Conservation (phyloP, 1,140 invertebrate genomes). For the Andrena cerasifolii region DNA sequence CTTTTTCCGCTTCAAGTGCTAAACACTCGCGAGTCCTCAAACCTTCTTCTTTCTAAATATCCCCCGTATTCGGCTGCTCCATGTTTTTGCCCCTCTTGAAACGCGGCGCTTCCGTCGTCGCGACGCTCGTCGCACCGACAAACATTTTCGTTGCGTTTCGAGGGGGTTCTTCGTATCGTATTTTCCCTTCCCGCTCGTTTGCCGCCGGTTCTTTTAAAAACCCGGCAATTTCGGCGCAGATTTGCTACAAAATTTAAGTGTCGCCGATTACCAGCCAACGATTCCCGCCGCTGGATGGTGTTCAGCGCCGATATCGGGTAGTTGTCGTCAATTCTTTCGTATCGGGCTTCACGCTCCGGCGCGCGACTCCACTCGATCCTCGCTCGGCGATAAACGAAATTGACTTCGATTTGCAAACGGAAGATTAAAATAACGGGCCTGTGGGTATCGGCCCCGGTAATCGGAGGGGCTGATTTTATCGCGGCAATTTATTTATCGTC, state of each 20-base stretch:
- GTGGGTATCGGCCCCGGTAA: background rate
- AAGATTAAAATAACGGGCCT: conserved; percentile 24
- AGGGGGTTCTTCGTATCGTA: background rate
- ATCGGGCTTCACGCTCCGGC: conserved; percentile 20
- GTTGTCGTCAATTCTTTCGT: conserved; percentile 26
- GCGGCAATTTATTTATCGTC: conserved; percentile 25
- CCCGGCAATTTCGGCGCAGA: background rate
- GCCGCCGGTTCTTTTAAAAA: background rate
- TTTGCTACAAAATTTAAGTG: background rate
- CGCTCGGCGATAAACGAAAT: conserved; percentile 32
- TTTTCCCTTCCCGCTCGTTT: background rate
- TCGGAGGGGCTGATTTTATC: conserved; percentile 10
- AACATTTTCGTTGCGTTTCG: background rate
- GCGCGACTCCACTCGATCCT: background rate
- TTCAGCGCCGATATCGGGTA: background rate
- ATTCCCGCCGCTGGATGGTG: background rate
- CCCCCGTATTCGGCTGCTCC: no score
- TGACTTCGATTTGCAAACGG: conserved; percentile 25
- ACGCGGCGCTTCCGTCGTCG: no score
- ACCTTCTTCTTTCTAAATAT: no score
- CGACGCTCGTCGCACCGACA: no score
- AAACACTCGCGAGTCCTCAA: no score
- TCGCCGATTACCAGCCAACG: background rate
- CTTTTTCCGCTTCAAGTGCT: no score
- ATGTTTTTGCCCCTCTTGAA: no score